Evolutionary conservation across 2,888 invertebrate genomes (phyloP).

Genomic region (Carcina quercana): DNA sequence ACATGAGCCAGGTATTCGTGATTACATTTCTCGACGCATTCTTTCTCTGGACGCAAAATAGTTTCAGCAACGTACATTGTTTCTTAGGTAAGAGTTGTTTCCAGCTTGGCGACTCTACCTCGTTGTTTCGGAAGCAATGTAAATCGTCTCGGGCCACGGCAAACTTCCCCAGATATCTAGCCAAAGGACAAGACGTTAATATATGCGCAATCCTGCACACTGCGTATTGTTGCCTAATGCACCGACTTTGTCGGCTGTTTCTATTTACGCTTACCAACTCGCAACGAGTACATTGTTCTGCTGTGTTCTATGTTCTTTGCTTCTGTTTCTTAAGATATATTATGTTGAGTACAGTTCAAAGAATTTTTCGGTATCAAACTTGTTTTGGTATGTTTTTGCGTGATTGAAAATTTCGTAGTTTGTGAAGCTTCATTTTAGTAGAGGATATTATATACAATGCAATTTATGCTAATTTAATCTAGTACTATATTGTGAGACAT

Average conservation of each 20-base stretch:
- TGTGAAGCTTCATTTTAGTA: no score
- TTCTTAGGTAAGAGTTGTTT: conserved; percentile 26
- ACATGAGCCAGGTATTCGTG: conserved; percentile 5
- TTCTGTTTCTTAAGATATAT: no score
- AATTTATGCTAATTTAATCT: no score
- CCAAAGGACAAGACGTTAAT: conserved; percentile 72
- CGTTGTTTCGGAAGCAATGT: conserved; percentile 67
- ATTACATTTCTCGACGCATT: conserved; percentile 16
- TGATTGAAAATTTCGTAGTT: no score
- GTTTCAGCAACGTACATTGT: conserved; percentile 18
- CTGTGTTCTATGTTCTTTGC: no score
- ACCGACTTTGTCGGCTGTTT: conserved; percentile 51
- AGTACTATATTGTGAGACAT: no score
- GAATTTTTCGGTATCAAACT: no score
- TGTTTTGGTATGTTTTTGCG: not conserved
- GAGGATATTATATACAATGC: no score
- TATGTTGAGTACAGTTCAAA: no score
- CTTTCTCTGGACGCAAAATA: conserved; percentile 28
- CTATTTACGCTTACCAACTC: conserved; percentile 48
- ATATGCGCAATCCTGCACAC: conserved; percentile 64
- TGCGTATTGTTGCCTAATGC: conserved; percentile 65
- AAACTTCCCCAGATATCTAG: conserved; percentile 64
- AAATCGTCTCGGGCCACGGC: conserved; percentile 60
- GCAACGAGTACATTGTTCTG: no score
- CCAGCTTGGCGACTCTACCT: conserved; percentile 45